Base-by-base conservation (phyloP, 2,888 invertebrate genomes). In the Lissocephala sabroskyi region DNA sequence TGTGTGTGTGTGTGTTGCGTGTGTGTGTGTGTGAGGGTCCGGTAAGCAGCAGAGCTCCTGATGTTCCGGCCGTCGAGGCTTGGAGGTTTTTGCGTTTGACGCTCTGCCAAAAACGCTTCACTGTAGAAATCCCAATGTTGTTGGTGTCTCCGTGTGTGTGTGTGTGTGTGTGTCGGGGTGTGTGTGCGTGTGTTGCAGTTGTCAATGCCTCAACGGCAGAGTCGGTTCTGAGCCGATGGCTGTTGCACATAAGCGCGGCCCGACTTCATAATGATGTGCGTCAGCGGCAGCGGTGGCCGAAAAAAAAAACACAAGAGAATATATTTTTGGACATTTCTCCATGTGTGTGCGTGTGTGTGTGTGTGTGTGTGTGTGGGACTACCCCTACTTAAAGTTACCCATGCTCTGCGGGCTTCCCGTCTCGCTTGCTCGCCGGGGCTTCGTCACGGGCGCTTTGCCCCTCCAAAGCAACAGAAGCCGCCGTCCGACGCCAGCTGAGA, bases 351-450 rank as follows among this genome's bases (percentile, higher is more conserved):
- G 7, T 16, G 19, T 23, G 36, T 19, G 30, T 2, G 13, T 45
- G 14, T 29, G 17, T 28, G 17, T 42, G 46, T 53, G 42, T 47
- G 45, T 39, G 49, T 53, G 37, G 44, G 63, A 58, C 71, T 67
- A 67, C 66, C 66, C 73, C 68, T 71, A 67, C 66, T 71, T 63
- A 66, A 62, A 62, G 48, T 49, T 71, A 63, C 75, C 61, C 71
- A 71, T 53, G 53, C 71, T 63, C 49, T 40, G 56, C 55, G 37
- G 18, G 17, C 13, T 14, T 5, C n/a, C 23, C n/a, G 9, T 33
- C 41, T 39, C 35, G 13, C 41, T 42, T 43, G 11, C 41, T 35
- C 14, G 33, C 43, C 26, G n/a, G 4, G 3, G 6, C 36, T 14
- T 10, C 17, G 10, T 17, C 37, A 17, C 37, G 14, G 17, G 3